Base-by-base conservation (phyloP, 2,888 invertebrate genomes). In the Drosophila borealis region DNA sequence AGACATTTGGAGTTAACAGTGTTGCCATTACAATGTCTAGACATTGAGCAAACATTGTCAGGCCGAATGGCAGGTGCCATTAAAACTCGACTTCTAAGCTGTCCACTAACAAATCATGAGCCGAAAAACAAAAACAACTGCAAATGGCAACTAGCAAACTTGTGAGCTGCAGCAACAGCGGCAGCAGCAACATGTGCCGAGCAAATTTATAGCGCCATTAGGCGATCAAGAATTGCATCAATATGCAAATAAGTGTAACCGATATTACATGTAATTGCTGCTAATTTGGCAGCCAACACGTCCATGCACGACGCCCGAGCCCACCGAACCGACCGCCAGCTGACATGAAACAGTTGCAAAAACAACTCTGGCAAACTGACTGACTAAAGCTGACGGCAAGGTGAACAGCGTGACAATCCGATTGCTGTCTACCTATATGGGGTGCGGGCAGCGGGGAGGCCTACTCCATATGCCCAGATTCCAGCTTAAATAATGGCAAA, bases 261-360 rank as follows among this genome's bases (percentile, higher is more conserved):
- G 82, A 82, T 86, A 88, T 89, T 88, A 89, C 89, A 85, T 89
- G 88, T 90, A 90, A 88, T 90, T 90, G 90, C 83, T 76, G 84
- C 88, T 90, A 88, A 88, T 88, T 88, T 88, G 88, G 90, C 83
- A 89, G 89, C 81, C 84, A 82, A 90, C 88, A 89, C 88, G 89
- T 88, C 70, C 78, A 44, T 66, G 80, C 89, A 89, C 85, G 85
- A 83, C 89, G 81, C 65, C 65, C 68, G 59, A 59, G 51, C 59
- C 61, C 48, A 46, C 48, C 48, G 39, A 69, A 19, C 55, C 42
- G 37, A 13, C 34, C 29, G 49, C 71, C 48, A 70, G 57, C 17
- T 61, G 70, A 77, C 80, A 79, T 65, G 29, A 66, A 77, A 74
- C 89, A 69, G 88, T 88, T 85, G 89, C 83, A 65, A 64, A 53